Evolutionary conservation across 2,113 vertebrate species (phyloP), one percentile per base, ranked within the genome.

Genomic region (Misgurnus mizolepis): DNA sequence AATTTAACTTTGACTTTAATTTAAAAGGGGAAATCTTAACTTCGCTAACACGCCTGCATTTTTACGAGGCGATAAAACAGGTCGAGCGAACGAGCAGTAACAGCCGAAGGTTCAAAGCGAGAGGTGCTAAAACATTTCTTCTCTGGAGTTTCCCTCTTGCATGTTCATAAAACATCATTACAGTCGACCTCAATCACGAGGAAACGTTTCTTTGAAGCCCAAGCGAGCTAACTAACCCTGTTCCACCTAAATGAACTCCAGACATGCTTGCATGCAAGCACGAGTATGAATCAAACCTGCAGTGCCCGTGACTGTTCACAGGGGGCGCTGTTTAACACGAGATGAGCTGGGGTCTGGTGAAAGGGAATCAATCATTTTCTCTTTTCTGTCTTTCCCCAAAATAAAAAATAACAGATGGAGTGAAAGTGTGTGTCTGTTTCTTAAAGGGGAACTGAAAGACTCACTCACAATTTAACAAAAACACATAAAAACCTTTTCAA

Each of bases 41-140:
- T 18, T 68, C 10, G 61, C 17, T 11, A 62, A 82, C 80, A 79
- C 66, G 60, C 65, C 53, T 68, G 64, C 7, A 4, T 71, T 62
- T 84, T 86, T 81, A 84, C 47, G 43, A 78, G 83, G 12, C 53
- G n/a, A 65, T 86, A 67, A 83, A 84, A 72, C 67, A 83, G 62
- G 68, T 80, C 18, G 49, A 72, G 80, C 55, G 70, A 81, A 71
- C 67, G 53, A 55, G 22, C 69, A 69, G 67, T 75, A 78, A 68
- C 62, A 72, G 56, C 70, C 17, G 5, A 34, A 39, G 67, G 61
- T 74, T 78, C 53, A 41, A 40, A 72, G 73, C 39, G 50, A 66
- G 80, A 66, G 70, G 61, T 79, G 69, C 68, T 73, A 67, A 74
- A 81, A 40, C n/a, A 12, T 18, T 56, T 66, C 65, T 82, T 66